phyloP scores from a whole-genome alignment of 92 coral and sea anemone genomes.

The Epizoanthus rinbou region DNA sequence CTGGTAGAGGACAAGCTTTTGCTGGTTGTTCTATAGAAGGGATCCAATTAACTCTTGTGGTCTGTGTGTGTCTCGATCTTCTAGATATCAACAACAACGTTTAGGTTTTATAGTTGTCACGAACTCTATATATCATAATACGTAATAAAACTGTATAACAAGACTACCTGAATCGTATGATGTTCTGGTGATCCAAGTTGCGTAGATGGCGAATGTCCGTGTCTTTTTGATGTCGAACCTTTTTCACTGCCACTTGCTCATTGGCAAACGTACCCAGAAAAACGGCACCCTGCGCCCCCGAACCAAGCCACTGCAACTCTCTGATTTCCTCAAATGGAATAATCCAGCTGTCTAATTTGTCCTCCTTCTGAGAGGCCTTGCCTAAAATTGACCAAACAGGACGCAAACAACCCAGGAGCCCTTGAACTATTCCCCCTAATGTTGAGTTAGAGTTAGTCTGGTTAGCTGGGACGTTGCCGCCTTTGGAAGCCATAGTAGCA shows the following conservation, averaged over 20 bases:
- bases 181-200: slow-evolving; percentile 78
- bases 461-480: slow-evolving; percentile 9
- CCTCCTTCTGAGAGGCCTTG: slow-evolving; percentile 70
- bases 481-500: slow-evolving; percentile 3
- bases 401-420: slow-evolving; percentile 77
- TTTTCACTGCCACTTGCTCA: slow-evolving; percentile 89
- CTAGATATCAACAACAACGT: slow-evolving; percentile 8
- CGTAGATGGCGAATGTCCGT: slow-evolving; percentile 82
- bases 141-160: background rate
- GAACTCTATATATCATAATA: background rate
- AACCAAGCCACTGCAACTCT: slow-evolving; percentile 85
- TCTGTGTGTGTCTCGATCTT: slow-evolving; percentile 32
- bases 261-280: slow-evolving; percentile 71
- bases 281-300: slow-evolving; percentile 93
- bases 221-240: slow-evolving; percentile 84
- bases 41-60: slow-evolving; percentile 28
- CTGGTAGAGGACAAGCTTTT: slow-evolving; percentile 28
- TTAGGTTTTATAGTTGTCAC: background rate
- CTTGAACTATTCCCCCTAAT: slow-evolving; percentile 74
- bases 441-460: slow-evolving; percentile 37
- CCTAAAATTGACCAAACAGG: slow-evolving; percentile 89
- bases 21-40: slow-evolving; percentile 34
- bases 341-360: slow-evolving; percentile 69
- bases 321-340: slow-evolving; percentile 86
- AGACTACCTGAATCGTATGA: slow-evolving; percentile 79